Evolutionary conservation across 2,888 invertebrate species (phyloP).

Genomic region (Hyppa rectilinea): DNA sequence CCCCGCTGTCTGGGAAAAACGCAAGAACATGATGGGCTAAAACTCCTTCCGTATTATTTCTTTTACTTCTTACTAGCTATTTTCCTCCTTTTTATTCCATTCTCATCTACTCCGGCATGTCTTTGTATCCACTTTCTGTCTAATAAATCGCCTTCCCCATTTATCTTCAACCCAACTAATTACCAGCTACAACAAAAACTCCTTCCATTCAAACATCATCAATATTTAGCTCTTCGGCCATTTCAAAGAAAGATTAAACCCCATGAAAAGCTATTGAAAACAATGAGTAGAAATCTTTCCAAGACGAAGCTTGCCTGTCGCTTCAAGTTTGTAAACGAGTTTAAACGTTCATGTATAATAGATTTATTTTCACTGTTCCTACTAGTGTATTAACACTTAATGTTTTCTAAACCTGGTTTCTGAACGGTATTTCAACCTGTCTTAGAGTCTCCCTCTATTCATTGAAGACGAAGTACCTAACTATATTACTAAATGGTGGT

Average conservation of each 20-base stretch:
- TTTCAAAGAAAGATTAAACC: slow-evolving; percentile 55
- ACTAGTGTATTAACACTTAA: slow-evolving; percentile 62
- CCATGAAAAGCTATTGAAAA: slow-evolving; percentile 67
- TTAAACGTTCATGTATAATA: slow-evolving; percentile 66
- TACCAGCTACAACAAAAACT: slow-evolving; percentile 27
- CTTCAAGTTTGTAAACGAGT: slow-evolving; percentile 48
- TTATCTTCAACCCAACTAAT: slow-evolving; percentile 8
- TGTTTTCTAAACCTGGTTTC: slow-evolving; percentile 54
- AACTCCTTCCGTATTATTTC: no score
- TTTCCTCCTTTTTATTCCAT: neutral
- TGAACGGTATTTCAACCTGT: slow-evolving; percentile 52
- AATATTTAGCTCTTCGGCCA: slow-evolving; percentile 55
- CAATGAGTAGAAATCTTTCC: slow-evolving; percentile 61
- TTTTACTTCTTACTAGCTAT: neutral
- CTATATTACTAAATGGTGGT: slow-evolving; percentile 1
- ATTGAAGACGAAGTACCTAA: neutral
- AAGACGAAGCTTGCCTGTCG: slow-evolving; percentile 44
- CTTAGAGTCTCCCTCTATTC: slow-evolving; percentile 26
- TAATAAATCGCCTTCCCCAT: neutral
- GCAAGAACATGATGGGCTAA: neutral
- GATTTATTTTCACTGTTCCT: slow-evolving; percentile 59
- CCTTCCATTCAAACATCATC: slow-evolving; percentile 43
- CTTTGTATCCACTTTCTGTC: neutral
- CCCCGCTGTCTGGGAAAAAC: no score
- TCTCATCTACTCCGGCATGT: neutral